Evolutionary conservation across 1,140 invertebrate species (phyloP).

Genomic region (Meloidogyne exigua): DNA sequence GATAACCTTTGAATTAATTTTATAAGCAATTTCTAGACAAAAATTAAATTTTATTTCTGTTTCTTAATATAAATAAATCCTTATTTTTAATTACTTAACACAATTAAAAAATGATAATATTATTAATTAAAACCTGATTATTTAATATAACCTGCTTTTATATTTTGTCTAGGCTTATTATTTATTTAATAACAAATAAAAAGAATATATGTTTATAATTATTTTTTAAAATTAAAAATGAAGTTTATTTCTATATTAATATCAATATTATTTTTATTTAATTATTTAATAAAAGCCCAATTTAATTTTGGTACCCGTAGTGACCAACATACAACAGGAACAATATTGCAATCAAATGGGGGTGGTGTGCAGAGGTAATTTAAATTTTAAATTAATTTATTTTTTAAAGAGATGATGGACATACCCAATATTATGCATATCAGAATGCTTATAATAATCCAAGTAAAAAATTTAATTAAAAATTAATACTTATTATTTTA

Average conservation of each 20-base stretch:
- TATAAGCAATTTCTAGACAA: too few species aligned
- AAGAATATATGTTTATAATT: too few species aligned
- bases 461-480: constrained; percentile 7
- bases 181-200: too few species aligned
- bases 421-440: constrained; percentile 15
- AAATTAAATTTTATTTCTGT: too few species aligned
- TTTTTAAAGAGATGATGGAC: constrained; percentile 17
- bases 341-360: constrained; percentile 10
- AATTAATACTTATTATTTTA: background rate
- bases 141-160: too few species aligned
- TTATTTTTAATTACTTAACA: too few species aligned
- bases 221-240: too few species aligned
- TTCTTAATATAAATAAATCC: too few species aligned
- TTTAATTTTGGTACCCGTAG: background rate
- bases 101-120: too few species aligned
- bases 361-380: constrained; percentile 5
- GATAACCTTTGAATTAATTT: too few species aligned
- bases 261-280: constrained; percentile 1
- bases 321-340: constrained; percentile 13
- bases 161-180: too few species aligned
- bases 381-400: background rate
- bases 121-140: too few species aligned
- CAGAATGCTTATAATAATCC: constrained; percentile 18
- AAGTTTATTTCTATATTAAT: background rate
- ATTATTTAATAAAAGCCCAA: background rate